Base-by-base conservation (phyloP, 1,140 invertebrate species). In the Archivesica marissinica region DNA sequence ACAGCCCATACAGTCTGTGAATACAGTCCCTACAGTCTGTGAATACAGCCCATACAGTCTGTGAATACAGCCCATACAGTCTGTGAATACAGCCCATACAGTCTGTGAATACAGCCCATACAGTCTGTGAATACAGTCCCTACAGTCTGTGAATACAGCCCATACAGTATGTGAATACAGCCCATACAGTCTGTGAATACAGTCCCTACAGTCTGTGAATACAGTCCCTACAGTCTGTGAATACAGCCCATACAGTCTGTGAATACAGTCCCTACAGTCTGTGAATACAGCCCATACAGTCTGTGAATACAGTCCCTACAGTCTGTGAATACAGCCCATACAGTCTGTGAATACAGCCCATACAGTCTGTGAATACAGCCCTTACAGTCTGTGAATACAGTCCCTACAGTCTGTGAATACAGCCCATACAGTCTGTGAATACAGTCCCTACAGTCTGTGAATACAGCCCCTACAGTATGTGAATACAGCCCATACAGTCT, bases 401-500 rank as follows among this genome's bases (percentile, higher is more conserved):
- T 17, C 90, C 94, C 95, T 95, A 98, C 98, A 86, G 98, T 99
- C 95, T 99, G 99, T 82, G 98, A 98, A 52, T 54, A n/a, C 9
- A 13, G 11, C 56, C n/a, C 11, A 13, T 23, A 59, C 23, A 33
- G 39, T 20, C 13, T 35, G 20, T 20, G 39, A 38, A 70, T 35
- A 39, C 17, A 50, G 35, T 17, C 90, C 94, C 95, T 95, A 98
- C 98, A 86, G 98, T 99, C 95, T 99, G 99, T 82, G 98, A 98
- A 52, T 54, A n/a, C 9, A 13, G 11, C 56, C n/a, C 11, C 23
- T 23, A 59, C 23, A 33, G 39, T 20, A 33, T 35, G 20, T 20
- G 39, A 38, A 70, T 35, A 39, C 17, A 50, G 35, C 13, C 90
- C 94, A 95, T 95, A 98, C 98, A 86, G 98, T 99, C 95, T 99